Conservation (phyloP, 2,113 vertebrate species). For the Amazona guildingii region DNA sequence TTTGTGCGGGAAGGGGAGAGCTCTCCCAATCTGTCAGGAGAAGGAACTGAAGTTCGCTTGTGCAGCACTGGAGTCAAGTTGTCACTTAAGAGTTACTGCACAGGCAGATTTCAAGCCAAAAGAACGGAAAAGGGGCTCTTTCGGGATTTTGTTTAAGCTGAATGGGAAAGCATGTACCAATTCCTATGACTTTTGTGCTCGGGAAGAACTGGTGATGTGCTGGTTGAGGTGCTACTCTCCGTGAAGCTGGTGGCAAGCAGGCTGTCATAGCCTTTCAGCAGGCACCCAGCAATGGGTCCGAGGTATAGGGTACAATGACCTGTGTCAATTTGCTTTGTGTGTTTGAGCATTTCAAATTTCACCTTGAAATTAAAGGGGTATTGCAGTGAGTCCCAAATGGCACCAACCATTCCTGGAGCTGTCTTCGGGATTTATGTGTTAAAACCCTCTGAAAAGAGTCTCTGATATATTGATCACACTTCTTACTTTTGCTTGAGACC, state of each 20-base stretch:
- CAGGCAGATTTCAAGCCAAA: not conserved
- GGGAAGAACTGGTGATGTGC: not conserved
- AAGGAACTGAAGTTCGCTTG: not conserved
- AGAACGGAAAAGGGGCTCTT: accelerated
- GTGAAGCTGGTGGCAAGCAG: not conserved
- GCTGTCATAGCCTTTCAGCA: not conserved
- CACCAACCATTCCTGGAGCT: not conserved
- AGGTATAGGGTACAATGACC: accelerated
- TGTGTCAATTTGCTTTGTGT: not conserved
- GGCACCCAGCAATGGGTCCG: not conserved
- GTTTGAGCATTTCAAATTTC: not conserved
- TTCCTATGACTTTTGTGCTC: not conserved
- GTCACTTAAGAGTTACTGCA: not conserved
- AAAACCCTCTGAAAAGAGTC: not conserved
- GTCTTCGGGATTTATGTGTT: accelerated
- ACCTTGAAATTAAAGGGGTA: not conserved
- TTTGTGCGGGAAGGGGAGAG: not conserved
- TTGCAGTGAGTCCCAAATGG: not conserved
- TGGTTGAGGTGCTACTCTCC: not conserved
- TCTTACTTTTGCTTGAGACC: not conserved
- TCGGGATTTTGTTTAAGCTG: not conserved
- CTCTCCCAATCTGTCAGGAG: not conserved
- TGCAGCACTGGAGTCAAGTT: not conserved
- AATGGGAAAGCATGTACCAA: not conserved
- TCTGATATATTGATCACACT: not conserved